Conservation (phyloP, 2,888 invertebrate species). For the Itoplectis maculator region DNA sequence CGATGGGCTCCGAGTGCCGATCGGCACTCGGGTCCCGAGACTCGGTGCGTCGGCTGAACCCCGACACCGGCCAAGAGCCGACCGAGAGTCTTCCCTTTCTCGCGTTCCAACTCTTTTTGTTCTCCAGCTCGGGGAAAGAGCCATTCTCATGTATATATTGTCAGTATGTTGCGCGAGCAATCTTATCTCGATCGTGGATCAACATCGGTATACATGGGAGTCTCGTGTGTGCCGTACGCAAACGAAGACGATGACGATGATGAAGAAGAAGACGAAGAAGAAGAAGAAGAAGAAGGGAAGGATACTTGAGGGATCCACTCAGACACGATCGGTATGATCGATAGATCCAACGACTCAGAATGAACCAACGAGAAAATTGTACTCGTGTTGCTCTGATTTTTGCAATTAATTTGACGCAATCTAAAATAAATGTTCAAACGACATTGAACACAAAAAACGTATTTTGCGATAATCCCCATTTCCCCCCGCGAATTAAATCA, state of each 20-base stretch:
- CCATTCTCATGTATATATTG: slow-evolving; percentile 49
- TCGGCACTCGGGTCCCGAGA: slow-evolving; percentile 16
- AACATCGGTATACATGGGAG: background rate
- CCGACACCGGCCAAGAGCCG: slow-evolving; percentile 6
- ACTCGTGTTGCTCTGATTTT: background rate
- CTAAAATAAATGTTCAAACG: too few species aligned
- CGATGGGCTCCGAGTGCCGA: slow-evolving; percentile 8
- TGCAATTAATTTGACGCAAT: too few species aligned
- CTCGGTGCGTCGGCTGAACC: slow-evolving; percentile 37
- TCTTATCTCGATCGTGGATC: slow-evolving; percentile 63
- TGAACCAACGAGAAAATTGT: slow-evolving; percentile 42
- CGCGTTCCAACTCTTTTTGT: slow-evolving; percentile 47
- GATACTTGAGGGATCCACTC: slow-evolving; percentile 50
- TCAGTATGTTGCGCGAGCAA: slow-evolving; percentile 62
- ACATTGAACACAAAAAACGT: background rate
- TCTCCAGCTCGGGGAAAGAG: slow-evolving; percentile 46
- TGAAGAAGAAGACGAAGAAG: background rate
- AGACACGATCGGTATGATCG: slow-evolving; percentile 57
- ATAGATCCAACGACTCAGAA: slow-evolving; percentile 52
- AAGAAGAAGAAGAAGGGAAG: slow-evolving; percentile 30
- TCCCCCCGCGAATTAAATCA: too few species aligned
- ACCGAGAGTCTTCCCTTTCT: slow-evolving; percentile 45
- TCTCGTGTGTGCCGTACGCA: slow-evolving; percentile 30
- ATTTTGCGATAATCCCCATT: too few species aligned
- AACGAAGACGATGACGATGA: background rate